A percentile compares a stretch with the other conserved stretches of the same genome.
Evolutionary conservation across 1,140 invertebrate genomes (phyloP).

Genomic region (Pogonognathellus flavescens): DNA sequence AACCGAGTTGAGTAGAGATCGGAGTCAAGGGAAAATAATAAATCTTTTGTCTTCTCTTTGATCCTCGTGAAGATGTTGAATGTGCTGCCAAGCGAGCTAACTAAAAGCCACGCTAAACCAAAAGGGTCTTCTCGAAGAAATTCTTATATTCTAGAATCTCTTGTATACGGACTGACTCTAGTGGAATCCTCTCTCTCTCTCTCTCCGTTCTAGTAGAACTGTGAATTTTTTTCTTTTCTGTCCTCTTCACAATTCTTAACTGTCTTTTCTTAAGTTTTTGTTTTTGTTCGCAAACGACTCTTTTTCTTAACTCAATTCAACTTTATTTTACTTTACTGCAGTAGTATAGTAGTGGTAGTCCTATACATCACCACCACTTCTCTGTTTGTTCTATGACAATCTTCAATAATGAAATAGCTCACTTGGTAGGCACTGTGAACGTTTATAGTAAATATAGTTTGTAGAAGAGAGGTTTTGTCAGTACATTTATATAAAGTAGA

Average conservation of each 20-base stretch:
- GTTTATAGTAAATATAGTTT: no score
- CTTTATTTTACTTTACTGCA: conserved; percentile 42
- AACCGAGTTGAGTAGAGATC: conserved; percentile 12
- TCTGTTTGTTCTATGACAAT: background rate
- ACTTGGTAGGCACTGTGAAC: no score
- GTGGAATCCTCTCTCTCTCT: background rate
- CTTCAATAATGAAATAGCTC: background rate
- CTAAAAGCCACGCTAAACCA: conserved; percentile 44
- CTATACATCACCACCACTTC: background rate
- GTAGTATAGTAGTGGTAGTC: background rate
- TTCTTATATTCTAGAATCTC: background rate
- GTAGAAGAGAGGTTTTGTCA: no score
- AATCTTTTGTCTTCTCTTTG: conserved; percentile 49
- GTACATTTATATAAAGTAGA: no score
- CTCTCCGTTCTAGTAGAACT: background rate
- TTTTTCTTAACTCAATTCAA: conserved; percentile 48
- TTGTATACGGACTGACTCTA: background rate
- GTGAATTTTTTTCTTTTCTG: background rate
- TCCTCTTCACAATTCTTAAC: conserved; percentile 48
- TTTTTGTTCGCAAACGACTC: conserved; percentile 46
- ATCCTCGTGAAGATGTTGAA: conserved; percentile 46
- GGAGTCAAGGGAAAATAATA: conserved; percentile 48
- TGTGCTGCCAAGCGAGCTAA: conserved; percentile 46
- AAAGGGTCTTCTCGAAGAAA: conserved; percentile 38
- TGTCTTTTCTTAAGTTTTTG: conserved; percentile 44